These are phyloP conservation scores for Premnoplex brunnescens DNA, from an alignment of 2,797 vertebrate species.

Conservation along the genomic window DNA sequence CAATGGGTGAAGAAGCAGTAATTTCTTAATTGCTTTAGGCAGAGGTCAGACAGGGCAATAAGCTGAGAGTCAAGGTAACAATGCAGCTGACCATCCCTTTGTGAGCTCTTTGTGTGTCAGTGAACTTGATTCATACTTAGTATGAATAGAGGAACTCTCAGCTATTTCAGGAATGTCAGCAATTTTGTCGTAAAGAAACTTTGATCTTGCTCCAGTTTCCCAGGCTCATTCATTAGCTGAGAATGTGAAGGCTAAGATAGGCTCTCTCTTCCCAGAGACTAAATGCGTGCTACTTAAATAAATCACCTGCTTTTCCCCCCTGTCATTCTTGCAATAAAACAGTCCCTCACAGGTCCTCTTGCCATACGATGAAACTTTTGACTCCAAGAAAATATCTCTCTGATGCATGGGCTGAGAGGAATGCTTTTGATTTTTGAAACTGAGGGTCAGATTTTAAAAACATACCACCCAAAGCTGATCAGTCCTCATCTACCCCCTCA, in stretches of 20 bases:
- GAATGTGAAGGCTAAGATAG: conserved; percentile 44
- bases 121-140: conserved; percentile 77
- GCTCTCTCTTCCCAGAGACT: conserved; percentile 14
- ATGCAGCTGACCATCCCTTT: conserved; percentile 43
- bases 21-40: conserved; percentile 50
- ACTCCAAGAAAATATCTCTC: conserved; percentile 40
- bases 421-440: conserved; percentile 67
- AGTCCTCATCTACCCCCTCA: background rate
- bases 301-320: conserved; percentile 48
- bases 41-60: conserved; percentile 57
- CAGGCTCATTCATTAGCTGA: conserved; percentile 68
- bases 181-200: conserved; percentile 73
- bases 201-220: conserved; percentile 73
- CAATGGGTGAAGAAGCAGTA: conserved; percentile 32
- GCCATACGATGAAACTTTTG: conserved; percentile 1
- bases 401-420: conserved; percentile 30
- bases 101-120: conserved; percentile 58
- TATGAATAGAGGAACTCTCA: conserved; percentile 69
- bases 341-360: background rate
- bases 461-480: conserved; percentile 56
- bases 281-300: conserved; percentile 39
- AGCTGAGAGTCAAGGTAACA: conserved; percentile 73
- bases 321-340: conserved; percentile 44
- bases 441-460: conserved; percentile 44
- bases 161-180: conserved; percentile 78